Evolutionary conservation across 2,113 vertebrate genomes (phyloP).

Genomic region (Centrocercus urophasianus): DNA sequence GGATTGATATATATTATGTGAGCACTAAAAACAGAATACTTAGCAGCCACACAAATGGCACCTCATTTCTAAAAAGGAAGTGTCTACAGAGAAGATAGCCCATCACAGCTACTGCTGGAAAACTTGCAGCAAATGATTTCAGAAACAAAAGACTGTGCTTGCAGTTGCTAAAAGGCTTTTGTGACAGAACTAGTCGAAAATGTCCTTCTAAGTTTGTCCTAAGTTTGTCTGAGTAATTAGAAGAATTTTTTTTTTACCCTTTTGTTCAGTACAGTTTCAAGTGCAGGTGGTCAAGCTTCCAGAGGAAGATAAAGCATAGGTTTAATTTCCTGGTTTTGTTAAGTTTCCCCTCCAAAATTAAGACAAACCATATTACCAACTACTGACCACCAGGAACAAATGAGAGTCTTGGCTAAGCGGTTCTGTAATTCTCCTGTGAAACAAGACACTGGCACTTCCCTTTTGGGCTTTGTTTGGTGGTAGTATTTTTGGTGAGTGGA

Average conservation of each 20-base stretch:
- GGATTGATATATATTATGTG: rapidly evolving
- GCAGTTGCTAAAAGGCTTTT: neutral
- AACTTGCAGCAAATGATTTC: neutral
- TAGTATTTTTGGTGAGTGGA: rapidly evolving
- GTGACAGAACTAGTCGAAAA: neutral
- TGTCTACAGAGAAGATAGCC: neutral
- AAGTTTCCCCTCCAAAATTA: neutral
- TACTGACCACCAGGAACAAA: neutral
- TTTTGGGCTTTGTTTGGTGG: neutral
- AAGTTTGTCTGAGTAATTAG: neutral
- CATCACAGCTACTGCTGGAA: neutral
- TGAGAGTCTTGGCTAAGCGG: neutral
- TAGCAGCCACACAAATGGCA: neutral
- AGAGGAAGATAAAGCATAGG: neutral
- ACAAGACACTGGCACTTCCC: neutral
- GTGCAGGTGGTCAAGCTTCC: neutral
- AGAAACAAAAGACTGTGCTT: neutral
- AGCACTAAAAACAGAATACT: neutral
- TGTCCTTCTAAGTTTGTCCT: neutral
- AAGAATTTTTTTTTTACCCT: neutral
- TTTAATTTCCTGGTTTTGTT: neutral
- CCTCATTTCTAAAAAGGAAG: neutral
- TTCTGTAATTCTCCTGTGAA: neutral
- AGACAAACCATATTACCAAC: neutral
- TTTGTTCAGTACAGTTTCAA: neutral